A percentile compares a stretch with the other conserved stretches of the same genome.
Evolutionary conservation across 1,140 invertebrate genomes (phyloP).

Genomic region (Drosophila kurseongensis): DNA sequence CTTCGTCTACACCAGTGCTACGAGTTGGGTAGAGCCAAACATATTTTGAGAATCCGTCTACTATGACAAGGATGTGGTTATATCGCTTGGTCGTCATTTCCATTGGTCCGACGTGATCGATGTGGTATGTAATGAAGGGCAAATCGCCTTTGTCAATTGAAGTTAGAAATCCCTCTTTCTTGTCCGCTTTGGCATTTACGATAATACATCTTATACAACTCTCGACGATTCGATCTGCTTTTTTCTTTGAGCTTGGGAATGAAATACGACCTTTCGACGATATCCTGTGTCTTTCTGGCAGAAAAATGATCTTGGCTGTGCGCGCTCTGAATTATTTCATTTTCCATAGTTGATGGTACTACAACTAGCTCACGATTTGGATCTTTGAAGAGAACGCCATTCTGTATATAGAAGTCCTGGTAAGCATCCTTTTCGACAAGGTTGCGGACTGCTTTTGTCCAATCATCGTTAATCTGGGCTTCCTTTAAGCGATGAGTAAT

Average conservation of each 20-base stretch:
- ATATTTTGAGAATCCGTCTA: constrained; percentile 38
- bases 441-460: not conserved
- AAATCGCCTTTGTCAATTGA: constrained; percentile 15
- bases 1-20: no score
- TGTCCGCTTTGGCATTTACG: constrained; percentile 15
- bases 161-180: constrained; percentile 10
- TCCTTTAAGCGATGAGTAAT: constrained; percentile 5
- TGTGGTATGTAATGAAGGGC: constrained; percentile 48
- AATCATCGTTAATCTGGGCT: constrained; percentile 18
- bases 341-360: not conserved
- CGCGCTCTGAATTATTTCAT: no score
- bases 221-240: constrained; percentile 1
- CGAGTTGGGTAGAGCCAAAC: no score
- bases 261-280: constrained; percentile 13
- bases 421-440: constrained; percentile 4
- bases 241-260: constrained; percentile 17
- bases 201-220: constrained; percentile 5
- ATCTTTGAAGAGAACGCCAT: no score
- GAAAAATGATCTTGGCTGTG: no score
- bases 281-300: not conserved
- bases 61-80: constrained; percentile 78
- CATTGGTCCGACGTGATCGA: constrained; percentile 74
- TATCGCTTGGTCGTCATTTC: constrained; percentile 79
- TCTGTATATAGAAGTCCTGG: not conserved
- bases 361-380: no score